These are phyloP conservation scores for Trichonephila clavata DNA, from an alignment of 1,140 invertebrate species.

Conservation along the genomic window DNA sequence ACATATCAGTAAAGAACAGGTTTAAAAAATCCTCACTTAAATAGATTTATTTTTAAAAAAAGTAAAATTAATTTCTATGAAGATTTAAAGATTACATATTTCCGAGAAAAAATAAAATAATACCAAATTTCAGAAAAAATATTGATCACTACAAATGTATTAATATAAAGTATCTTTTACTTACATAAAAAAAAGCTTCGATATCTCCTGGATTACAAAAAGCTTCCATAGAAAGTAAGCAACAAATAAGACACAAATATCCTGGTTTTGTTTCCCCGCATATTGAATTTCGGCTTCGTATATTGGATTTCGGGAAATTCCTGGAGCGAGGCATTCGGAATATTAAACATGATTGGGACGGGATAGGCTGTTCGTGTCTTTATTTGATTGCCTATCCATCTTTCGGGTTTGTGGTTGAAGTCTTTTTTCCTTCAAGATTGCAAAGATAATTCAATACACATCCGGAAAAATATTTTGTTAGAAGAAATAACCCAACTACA, in stretches of 20 bases:
- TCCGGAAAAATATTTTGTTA: too few relatives aligned
- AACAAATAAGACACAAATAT: slow-evolving; percentile 47
- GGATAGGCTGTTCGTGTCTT: not conserved
- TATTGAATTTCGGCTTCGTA: slow-evolving; percentile 28
- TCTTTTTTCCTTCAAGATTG: too few relatives aligned
- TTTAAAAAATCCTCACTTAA: too few relatives aligned
- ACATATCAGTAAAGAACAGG: too few relatives aligned
- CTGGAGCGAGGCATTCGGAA: not conserved
- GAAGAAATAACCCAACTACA: too few relatives aligned
- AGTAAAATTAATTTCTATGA: too few relatives aligned
- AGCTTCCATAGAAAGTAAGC: not conserved
- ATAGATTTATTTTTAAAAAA: too few relatives aligned
- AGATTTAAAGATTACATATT: too few relatives aligned
- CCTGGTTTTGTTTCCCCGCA: slow-evolving; percentile 2
- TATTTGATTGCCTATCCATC: slow-evolving; percentile 25
- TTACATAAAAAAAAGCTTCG: not conserved
- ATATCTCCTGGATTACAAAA: too few relatives aligned
- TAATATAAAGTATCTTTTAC: not conserved
- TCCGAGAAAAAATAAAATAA: not conserved
- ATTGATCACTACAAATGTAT: not conserved
- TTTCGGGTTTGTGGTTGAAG: not conserved
- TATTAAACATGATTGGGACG: slow-evolving; percentile 11
- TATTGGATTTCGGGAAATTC: slow-evolving; percentile 17
- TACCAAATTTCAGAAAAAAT: not conserved
- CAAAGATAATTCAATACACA: too few relatives aligned